Base-by-base conservation (phyloP, 2,888 invertebrate genomes). In the Yponomeuta sedellus region DNA sequence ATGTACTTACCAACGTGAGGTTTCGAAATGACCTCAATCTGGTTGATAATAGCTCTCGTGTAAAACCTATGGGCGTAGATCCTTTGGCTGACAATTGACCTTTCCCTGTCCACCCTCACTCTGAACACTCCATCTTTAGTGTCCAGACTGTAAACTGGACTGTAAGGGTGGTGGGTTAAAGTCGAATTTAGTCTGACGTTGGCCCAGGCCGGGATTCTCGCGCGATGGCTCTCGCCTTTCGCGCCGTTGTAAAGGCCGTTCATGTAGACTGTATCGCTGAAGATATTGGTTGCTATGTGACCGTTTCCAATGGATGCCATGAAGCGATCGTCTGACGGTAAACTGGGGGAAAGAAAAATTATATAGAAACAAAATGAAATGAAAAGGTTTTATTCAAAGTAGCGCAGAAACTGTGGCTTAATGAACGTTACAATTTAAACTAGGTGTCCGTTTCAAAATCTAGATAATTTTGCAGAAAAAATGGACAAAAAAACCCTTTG, bases 241-340 rank as follows among this genome's bases (percentile, higher is more conserved):
- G 75, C 77, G 1, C 93, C 93, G 75, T 92, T 93, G 78, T 93
- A 93, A 0, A 93, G 72, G 0, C 93, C 93, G 69, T 93, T 93
- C 83, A 93, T 91, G 70, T 92, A 93, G 2, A 93, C 92, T 0
- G 93, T 88, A 70, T 93, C 91, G 40, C 93, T 92, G 75, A 92
- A 93, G 20, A 93, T 74, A 22, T 92, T 92, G 10, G 92, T 92
- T 0, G 93, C 93, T 66, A 93, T 71, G 70, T 93, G 93, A 0
- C 94, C 94, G 70, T 93, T 94, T 1, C 93, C 92, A 3, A 93
- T 77, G 0, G 93, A 92, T 6, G 93, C 91, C 93, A 93, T 92
- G 71, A 93, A 92, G 67, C 88, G 90, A 0, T 89, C 79, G 70
- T 93, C 92, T 0, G 83, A 77, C 4, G 93, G 93, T 5, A 93